phyloP scores from a whole-genome alignment of 2,797 vertebrate species.

The Choloepus didactylus region DNA sequence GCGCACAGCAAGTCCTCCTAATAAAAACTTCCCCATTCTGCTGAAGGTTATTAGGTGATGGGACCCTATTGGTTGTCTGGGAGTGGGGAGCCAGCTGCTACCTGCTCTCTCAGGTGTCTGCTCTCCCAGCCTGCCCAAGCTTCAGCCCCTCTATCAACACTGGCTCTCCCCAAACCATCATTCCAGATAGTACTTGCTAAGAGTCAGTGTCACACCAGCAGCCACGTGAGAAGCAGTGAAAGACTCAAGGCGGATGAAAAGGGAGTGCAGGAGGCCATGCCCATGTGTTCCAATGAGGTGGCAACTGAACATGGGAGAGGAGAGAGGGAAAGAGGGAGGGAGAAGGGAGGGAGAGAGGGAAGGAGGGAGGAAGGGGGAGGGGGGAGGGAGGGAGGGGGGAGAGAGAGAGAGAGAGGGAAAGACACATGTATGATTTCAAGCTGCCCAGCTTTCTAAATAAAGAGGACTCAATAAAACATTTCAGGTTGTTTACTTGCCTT shows the following conservation, averaged over 20 bases:
- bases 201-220: too few species aligned
- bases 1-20: neutral
- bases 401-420: too few species aligned
- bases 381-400: too few species aligned
- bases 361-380: too few species aligned
- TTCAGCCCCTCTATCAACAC: accelerated
- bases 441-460: neutral
- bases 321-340: neutral
- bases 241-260: neutral
- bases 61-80: too few species aligned
- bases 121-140: neutral
- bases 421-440: neutral
- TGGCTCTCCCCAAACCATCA: neutral
- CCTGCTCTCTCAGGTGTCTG: neutral
- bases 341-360: too few species aligned
- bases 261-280: neutral
- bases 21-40: neutral
- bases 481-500: neutral
- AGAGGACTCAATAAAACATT: neutral
- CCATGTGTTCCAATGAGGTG: neutral
- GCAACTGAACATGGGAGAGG: neutral
- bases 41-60: neutral
- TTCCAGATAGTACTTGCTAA: neutral
- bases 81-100: accelerated
- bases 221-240: neutral